phyloP scores from a whole-genome alignment of 2,113 vertebrate species.

The Rhea americana region DNA sequence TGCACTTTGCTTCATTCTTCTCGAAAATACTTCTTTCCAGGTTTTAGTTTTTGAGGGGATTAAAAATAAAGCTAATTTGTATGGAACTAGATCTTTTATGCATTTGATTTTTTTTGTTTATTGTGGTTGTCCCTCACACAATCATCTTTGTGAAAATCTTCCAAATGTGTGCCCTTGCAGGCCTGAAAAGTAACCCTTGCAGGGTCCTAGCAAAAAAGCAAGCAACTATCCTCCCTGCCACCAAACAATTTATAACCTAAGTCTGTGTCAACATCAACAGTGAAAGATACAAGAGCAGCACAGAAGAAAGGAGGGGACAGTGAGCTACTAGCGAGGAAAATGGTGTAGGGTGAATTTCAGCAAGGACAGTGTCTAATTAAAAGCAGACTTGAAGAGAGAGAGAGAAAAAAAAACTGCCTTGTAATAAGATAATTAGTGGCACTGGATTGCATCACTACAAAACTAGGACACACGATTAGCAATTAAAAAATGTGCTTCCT shows the following conservation, averaged over 20 bases:
- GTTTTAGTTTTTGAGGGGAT: background rate
- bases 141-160: background rate
- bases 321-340: background rate
- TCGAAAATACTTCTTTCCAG: background rate
- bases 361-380: conserved; percentile 36
- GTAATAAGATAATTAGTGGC: conserved; percentile 33
- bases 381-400: conserved; percentile 13
- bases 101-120: background rate
- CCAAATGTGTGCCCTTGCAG: background rate
- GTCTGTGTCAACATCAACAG: background rate
- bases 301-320: background rate
- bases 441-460: conserved; percentile 26
- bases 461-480: conserved; percentile 14
- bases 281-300: background rate
- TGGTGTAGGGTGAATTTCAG: conserved; percentile 21
- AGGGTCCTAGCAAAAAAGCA: background rate
- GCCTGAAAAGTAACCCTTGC: background rate
- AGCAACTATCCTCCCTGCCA: background rate
- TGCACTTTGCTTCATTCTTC: background rate
- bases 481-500: conserved; percentile 28
- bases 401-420: background rate
- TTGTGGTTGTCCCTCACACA: background rate
- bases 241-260: background rate
- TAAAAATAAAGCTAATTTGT: background rate
- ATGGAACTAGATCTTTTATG: background rate